phyloP scores from a whole-genome alignment of 2,797 vertebrate species.

The Zalophus californianus region DNA sequence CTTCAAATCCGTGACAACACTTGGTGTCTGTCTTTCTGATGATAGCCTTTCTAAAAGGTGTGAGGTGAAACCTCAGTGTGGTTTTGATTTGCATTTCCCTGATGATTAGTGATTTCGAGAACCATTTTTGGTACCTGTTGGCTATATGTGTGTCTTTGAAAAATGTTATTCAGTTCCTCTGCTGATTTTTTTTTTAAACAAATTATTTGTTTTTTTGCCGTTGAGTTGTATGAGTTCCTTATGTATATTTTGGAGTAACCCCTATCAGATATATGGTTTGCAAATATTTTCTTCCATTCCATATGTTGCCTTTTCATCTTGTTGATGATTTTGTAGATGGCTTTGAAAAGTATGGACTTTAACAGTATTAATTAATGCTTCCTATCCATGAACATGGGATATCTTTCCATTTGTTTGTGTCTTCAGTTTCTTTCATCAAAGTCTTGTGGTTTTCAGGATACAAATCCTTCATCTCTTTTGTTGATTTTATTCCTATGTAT shows the following conservation, averaged over 20 bases:
- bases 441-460: not conserved
- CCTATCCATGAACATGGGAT: not conserved
- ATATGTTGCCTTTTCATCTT: not conserved
- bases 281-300: not conserved
- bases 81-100: constrained; percentile 12
- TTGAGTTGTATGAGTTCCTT: not conserved
- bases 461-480: not conserved
- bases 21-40: not conserved
- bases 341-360: not conserved
- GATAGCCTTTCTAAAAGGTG: not conserved
- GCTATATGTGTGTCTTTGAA: not conserved
- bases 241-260: not conserved
- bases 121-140: not conserved
- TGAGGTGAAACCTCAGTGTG: not conserved
- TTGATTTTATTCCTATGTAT: not conserved
- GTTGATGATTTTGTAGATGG: not conserved
- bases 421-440: not conserved
- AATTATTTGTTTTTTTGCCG: not conserved
- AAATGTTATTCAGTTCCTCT: not conserved
- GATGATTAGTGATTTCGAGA: not conserved
- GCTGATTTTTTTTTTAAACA: not conserved
- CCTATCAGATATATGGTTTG: not conserved
- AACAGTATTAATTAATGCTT: not conserved
- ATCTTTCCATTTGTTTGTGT: not conserved
- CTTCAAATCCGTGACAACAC: not conserved